Percentiles rank a stretch among this genome's conserved stretches.
Conservation (phyloP, 2,113 vertebrate genomes). For the Macaca mulatta region DNA sequence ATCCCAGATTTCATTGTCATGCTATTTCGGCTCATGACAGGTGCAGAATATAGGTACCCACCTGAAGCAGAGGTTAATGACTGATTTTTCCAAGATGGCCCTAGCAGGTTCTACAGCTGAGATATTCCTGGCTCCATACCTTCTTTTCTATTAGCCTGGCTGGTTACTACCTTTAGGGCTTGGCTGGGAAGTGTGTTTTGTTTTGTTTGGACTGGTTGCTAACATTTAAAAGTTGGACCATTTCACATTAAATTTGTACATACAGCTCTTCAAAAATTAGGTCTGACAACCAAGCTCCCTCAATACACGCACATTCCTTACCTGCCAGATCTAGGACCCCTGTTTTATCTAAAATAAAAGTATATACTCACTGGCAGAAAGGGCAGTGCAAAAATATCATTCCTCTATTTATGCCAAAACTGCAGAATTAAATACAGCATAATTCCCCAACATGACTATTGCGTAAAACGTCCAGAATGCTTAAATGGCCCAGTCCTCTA, state of each 20-base stretch:
- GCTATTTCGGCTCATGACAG: not conserved
- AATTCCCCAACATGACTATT: not conserved
- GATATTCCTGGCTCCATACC: not conserved
- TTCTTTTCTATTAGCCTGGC: not conserved
- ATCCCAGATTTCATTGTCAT: not conserved
- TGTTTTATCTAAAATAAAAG: not conserved
- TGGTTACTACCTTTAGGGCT: not conserved
- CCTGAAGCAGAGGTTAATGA: not conserved
- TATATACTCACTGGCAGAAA: not conserved
- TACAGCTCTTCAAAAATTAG: not conserved
- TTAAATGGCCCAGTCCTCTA: not conserved
- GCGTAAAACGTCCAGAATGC: not conserved
- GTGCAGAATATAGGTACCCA: not conserved
- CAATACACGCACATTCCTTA: not conserved
- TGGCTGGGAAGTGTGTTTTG: not conserved
- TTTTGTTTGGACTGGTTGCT: conserved; percentile 20
- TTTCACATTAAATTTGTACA: conserved; percentile 8
- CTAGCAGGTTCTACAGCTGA: not conserved
- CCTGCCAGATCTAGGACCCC: not conserved
- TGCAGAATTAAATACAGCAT: not conserved
- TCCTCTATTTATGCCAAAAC: not conserved
- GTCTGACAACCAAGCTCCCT: not conserved
- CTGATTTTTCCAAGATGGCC: not conserved
- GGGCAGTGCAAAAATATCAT: not conserved
- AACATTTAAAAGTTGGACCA: not conserved